Base-by-base conservation (phyloP, 1,140 invertebrate species). In the Cotesia glomerata region DNA sequence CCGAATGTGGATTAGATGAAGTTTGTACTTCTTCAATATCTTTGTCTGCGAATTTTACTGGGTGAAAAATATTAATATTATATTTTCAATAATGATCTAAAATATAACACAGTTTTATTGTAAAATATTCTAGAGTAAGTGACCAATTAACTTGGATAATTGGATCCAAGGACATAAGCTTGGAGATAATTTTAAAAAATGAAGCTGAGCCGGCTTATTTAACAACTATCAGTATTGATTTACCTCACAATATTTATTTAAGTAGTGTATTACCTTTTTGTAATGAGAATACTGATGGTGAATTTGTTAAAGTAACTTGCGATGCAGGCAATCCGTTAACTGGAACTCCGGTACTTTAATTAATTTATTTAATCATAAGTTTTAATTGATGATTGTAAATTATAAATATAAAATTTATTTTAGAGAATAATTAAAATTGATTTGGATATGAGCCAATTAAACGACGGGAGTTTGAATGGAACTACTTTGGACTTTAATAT, bases 11-110 rank as follows among this genome's bases (percentile, higher is more conserved):
- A 11, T 76, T 77, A 14, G 84, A 84, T 14, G 82, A 82, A 54
- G 74, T 87, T 11, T 89, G 88, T 35, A 80, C 81, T 16, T 84
- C 87, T 2, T 82, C 85, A 35, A 78, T 88, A 73, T 78, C 82
- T 5, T 69, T 81, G 1, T 52, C 63, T 16, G 75, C 77, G 4
- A 75, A 56, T 49, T 75, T 39, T 4, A 14, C 11, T 74, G 79
- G 54, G 49, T 79, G 14, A 52, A 63, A 8, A 36, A 62, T 64
- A 52, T 39, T 58, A 68, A 54, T 18, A 39, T 58, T 67, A 58
- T 51, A 16, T 32, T 32, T 11, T 35, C 65, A 62, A 32, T 49
- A 58, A 59, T 39, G 39, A 51, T 56, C 5, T 39, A 66, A 51
- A 67, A 16, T 49, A 69, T 69, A 61, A 36, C 35, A 59, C 13